These are phyloP conservation scores for Paraplagusia blochii DNA, from an alignment of 2,113 vertebrate species.

Conservation along the genomic window DNA sequence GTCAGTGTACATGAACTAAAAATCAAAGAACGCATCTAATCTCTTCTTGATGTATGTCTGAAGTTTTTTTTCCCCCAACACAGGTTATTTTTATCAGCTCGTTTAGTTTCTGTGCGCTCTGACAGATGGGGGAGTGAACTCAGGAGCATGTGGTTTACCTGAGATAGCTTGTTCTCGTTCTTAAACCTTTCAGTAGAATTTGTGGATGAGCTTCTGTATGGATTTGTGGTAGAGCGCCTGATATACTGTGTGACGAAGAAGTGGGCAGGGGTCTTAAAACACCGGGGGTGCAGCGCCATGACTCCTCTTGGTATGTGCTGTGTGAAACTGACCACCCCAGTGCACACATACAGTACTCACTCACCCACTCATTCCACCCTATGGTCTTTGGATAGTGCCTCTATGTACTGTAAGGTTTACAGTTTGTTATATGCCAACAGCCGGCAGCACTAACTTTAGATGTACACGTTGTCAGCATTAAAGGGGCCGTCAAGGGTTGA, in stretches of 20 bases:
- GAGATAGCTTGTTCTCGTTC: neutral
- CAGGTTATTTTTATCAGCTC: conserved; percentile 14
- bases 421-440: neutral
- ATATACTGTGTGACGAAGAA: conserved; percentile 33
- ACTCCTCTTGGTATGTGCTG: conserved; percentile 26
- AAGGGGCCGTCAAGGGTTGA: too few species aligned
- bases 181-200: conserved; percentile 33
- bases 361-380: conserved; percentile 14
- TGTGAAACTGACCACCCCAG: conserved; percentile 19
- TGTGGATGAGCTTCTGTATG: conserved; percentile 23
- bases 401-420: neutral
- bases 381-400: neutral
- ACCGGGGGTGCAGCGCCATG: conserved; percentile 32
- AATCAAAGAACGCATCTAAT: conserved; percentile 3
- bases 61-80: neutral
- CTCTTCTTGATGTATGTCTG: neutral
- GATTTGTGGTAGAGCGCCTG: conserved; percentile 28
- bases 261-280: conserved; percentile 33
- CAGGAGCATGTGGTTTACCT: conserved; percentile 3
- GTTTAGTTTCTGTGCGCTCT: conserved; percentile 22
- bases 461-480: neutral
- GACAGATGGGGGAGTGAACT: conserved; percentile 1
- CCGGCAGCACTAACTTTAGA: conserved; percentile 7
- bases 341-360: conserved; percentile 6
- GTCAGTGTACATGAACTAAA: neutral